Conservation (phyloP, 2,113 vertebrate genomes). For the Phalacrocorax pelagicus region DNA sequence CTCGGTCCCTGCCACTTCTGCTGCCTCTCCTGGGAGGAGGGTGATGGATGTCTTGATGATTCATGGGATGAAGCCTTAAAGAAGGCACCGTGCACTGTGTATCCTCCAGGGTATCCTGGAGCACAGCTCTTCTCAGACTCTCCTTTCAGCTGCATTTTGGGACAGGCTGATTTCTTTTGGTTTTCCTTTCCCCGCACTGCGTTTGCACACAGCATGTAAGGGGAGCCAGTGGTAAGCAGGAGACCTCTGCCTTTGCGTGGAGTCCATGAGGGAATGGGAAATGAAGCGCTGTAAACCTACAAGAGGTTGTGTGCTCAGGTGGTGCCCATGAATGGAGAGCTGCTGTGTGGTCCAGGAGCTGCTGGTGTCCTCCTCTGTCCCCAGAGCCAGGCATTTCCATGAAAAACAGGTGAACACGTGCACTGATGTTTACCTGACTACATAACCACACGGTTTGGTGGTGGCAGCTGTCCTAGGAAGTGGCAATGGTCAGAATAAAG, state of each 20-base stretch:
- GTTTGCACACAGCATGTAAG: neutral
- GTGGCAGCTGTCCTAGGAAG: neutral
- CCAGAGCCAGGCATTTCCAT: neutral
- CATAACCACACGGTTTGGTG: neutral
- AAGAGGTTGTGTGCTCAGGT: neutral
- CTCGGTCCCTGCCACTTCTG: neutral
- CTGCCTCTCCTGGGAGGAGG: neutral
- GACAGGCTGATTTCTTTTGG: neutral
- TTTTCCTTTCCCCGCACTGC: neutral
- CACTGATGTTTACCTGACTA: neutral
- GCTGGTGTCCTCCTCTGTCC: neutral
- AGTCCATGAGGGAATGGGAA: neutral
- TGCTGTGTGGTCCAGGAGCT: too few relatives aligned
- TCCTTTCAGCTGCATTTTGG: neutral
- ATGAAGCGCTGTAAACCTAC: neutral
- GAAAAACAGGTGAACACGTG: neutral
- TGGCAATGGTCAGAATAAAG: neutral
- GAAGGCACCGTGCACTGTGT: neutral
- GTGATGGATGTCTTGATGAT: neutral
- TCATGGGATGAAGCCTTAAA: neutral
- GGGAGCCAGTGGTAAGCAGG: neutral
- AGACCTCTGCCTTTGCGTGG: neutral
- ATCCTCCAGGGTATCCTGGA: neutral
- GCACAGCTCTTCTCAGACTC: neutral
- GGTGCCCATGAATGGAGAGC: neutral